Evolutionary conservation across 2,888 invertebrate species (phyloP).

Genomic region (Cerastis rubricosa): DNA sequence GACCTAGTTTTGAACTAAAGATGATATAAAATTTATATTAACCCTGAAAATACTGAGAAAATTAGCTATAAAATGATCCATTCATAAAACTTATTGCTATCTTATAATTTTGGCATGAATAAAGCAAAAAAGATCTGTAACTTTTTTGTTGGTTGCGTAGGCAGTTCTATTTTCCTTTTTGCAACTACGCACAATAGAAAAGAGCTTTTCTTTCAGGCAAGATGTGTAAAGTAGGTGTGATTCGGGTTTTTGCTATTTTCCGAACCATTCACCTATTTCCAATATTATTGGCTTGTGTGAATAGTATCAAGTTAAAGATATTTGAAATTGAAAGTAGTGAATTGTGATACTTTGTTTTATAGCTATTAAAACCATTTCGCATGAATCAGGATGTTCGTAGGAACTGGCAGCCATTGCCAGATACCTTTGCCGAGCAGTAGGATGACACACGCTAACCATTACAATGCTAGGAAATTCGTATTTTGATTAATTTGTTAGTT

Average conservation of each 20-base stretch:
- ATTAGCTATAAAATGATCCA: not conserved
- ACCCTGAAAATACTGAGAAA: not conserved
- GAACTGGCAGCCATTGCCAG: not conserved
- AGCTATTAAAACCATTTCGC: not conserved
- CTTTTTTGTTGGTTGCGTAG: not conserved
- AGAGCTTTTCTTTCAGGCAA: slow-evolving; percentile 2
- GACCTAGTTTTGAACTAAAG: not conserved
- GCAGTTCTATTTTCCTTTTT: slow-evolving; percentile 13
- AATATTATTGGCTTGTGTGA: slow-evolving; percentile 33
- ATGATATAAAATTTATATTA: not conserved
- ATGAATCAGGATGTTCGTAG: not conserved
- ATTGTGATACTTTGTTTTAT: not conserved
- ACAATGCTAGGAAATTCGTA: not conserved
- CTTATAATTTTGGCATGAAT: not conserved
- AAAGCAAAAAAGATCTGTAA: not conserved
- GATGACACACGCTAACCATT: no score
- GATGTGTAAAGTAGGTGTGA: slow-evolving; percentile 16
- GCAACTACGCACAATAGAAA: slow-evolving; percentile 6
- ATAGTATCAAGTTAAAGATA: not conserved
- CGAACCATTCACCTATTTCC: slow-evolving; percentile 3
- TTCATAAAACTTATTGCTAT: not conserved
- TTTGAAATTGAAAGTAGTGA: slow-evolving; percentile 6
- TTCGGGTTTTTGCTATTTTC: slow-evolving; percentile 9
- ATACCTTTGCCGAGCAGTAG: not conserved
- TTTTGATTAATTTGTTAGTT: no score